phyloP scores from a whole-genome alignment of 1,140 invertebrate species.

The Eubasilissa regina region DNA sequence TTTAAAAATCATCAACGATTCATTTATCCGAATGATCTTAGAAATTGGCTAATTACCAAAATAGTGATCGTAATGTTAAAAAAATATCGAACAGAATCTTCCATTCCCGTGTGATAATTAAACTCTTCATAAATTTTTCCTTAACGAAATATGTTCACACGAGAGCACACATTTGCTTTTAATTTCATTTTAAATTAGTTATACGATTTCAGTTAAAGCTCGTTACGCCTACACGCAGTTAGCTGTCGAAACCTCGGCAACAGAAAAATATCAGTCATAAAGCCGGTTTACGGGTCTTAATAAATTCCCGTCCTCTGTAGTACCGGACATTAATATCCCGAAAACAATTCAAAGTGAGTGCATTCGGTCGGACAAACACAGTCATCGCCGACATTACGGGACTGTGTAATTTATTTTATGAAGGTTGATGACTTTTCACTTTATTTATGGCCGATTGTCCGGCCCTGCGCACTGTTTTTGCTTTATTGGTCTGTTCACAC shows the following conservation, averaged over 20 bases:
- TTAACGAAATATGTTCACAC: too few species aligned
- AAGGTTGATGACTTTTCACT: conserved; percentile 55
- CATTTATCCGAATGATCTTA: too few species aligned
- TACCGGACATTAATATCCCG: conserved; percentile 42
- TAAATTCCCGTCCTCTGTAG: conserved; percentile 41
- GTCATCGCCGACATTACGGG: conserved; percentile 49
- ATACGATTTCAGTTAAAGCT: background rate
- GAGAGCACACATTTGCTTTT: too few species aligned
- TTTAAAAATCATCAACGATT: too few species aligned
- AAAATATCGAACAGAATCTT: too few species aligned
- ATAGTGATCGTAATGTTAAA: too few species aligned
- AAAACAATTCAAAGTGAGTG: conserved; percentile 56
- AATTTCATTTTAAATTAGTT: too few species aligned
- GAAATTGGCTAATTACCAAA: too few species aligned
- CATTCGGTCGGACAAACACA: conserved; percentile 50
- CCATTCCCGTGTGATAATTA: too few species aligned
- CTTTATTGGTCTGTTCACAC: conserved; percentile 54
- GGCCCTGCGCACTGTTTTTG: conserved; percentile 48
- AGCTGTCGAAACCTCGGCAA: background rate
- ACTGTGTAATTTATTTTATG: conserved; percentile 57
- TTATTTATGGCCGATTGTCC: conserved; percentile 57
- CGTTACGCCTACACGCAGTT: background rate
- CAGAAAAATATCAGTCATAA: conserved; percentile 41
- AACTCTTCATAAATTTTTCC: too few species aligned
- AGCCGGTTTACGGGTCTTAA: conserved; percentile 43